These are phyloP conservation scores for Brachirus orientalis DNA, from an alignment of 2,113 vertebrate species.

Conservation along the genomic window DNA sequence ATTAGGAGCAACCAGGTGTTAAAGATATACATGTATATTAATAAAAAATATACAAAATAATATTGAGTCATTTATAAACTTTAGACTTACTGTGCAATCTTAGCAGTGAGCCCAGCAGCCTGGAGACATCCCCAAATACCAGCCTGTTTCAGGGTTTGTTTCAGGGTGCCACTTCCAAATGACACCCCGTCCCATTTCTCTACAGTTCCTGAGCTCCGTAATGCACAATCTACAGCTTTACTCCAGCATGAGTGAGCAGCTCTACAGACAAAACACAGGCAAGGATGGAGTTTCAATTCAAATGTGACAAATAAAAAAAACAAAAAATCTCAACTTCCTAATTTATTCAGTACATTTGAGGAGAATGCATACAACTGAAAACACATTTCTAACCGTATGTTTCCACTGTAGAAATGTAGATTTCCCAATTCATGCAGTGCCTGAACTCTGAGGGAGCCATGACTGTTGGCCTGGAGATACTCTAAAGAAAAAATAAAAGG, in stretches of 20 bases:
- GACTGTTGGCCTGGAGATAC: slow-evolving; percentile 82
- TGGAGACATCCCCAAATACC: slow-evolving; percentile 94
- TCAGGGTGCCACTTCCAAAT: slow-evolving; percentile 74
- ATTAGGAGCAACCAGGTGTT: too few species aligned
- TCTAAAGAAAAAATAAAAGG: slow-evolving; percentile 77
- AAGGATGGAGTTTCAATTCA: too few species aligned
- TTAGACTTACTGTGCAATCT: slow-evolving; percentile 92
- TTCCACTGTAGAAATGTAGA: slow-evolving; percentile 87
- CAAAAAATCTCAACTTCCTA: background rate
- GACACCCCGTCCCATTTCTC: slow-evolving; percentile 87
- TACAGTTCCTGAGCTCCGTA: slow-evolving; percentile 82
- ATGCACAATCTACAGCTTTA: slow-evolving; percentile 88
- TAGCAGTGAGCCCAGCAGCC: slow-evolving; percentile 89
- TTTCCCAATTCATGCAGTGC: slow-evolving; percentile 91
- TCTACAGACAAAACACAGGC: slow-evolving; percentile 72
- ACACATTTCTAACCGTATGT: slow-evolving; percentile 81
- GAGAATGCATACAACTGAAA: too few species aligned
- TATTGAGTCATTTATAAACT: background rate
- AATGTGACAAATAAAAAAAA: background rate
- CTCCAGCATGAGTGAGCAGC: slow-evolving; percentile 89
- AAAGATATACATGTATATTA: too few species aligned
- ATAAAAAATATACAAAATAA: background rate
- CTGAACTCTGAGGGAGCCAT: slow-evolving; percentile 86
- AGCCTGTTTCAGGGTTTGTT: slow-evolving; percentile 84
- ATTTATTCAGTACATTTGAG: background rate